Evolutionary conservation across 2,113 vertebrate species (phyloP), one percentile per base, ranked within the genome.

Genomic region (Corythoichthys haematopterus): DNA sequence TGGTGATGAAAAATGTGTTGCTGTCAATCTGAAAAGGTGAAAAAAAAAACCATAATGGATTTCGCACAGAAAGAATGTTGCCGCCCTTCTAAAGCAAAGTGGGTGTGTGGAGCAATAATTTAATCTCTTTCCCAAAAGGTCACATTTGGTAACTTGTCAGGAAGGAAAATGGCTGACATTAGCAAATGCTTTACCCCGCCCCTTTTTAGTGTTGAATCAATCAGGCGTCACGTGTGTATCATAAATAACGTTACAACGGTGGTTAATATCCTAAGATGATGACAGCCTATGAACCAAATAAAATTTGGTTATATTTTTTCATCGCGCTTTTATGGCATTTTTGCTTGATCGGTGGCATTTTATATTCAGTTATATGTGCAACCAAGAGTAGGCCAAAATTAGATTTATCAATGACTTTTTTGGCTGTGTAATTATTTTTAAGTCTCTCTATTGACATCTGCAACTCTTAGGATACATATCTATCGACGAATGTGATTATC

Each of bases 141-240:
- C 88, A 88, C 43, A 28, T 84, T 87, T 85, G 78, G 84, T 80
- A 66, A 74, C 70, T 81, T 87, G 81, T 88, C 87, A 88, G 63
- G 81, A 87, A 84, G 65, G 45, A 77, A 84, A 78, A 69, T 66
- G 64, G 68, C 66, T 84, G 70, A 82, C 71, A 74, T 81, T 73
- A 7, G 65, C 68, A 57, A 79, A 66, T 37, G 64, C 66, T 72
- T 84, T 74, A 74, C 60, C 78, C 56, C 40, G 56, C 20, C 55
- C 6, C 13, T 36, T 14, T 36, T 62, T 47, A 62, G 48, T 61
- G 64, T 64, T 46, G 11, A 74, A 74, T 66, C 57, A 71, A 65
- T 72, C 64, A 68, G 56, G 59, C 69, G 6, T 66, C 4, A 0
- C 36, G 36, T 79, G 55, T 64, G 56, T 51, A 45, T 60, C 68